phyloP scores from a whole-genome alignment of 2,888 invertebrate genomes.

The Tipula vernalis region DNA sequence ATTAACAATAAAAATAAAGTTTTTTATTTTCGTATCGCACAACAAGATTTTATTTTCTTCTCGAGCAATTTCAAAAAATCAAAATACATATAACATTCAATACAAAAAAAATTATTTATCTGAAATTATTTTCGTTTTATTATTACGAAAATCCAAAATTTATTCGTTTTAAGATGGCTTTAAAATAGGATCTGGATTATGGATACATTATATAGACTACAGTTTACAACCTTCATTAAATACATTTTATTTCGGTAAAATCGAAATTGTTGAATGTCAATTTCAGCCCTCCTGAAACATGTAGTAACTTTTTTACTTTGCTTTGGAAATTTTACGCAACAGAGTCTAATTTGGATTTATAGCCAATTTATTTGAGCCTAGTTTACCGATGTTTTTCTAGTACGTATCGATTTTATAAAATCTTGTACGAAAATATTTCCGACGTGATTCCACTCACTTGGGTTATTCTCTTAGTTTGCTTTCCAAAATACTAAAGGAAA shows the following conservation, averaged over 20 bases:
- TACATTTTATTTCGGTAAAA: not conserved
- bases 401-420: no score
- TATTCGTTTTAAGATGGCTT: not conserved
- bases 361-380: not conserved
- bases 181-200: not conserved
- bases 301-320: not conserved
- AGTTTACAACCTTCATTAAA: not conserved
- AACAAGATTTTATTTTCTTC: not conserved
- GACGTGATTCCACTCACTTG: no score
- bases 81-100: not conserved
- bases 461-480: no score
- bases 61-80: not conserved
- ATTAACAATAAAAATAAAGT: not conserved
- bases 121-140: not conserved
- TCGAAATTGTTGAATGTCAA: not conserved
- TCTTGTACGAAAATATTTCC: no score
- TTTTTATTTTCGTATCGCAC: not conserved
- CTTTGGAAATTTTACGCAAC: not conserved
- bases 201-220: not conserved
- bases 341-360: not conserved
- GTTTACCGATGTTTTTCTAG: not conserved
- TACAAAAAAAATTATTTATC: not conserved
- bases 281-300: not conserved
- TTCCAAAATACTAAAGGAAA: no score
- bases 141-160: not conserved